Percentiles rank a stretch among this genome's conserved stretches.
These are phyloP conservation scores for Eugnorisma glareosa DNA, from an alignment of 2,888 invertebrate genomes.

Conservation along the genomic window DNA sequence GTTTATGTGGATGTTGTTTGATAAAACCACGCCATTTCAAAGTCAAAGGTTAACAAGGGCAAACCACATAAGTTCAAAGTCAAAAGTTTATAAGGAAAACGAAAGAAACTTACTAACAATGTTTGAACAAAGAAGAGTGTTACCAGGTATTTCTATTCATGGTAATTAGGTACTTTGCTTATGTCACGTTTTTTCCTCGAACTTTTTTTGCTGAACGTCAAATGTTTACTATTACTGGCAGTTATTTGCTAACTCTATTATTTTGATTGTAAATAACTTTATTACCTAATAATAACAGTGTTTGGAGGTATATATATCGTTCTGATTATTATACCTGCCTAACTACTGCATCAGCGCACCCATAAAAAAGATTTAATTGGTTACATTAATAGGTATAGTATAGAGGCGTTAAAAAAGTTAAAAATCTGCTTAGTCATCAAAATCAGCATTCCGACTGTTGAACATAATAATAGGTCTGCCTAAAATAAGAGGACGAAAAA, in stretches of 20 bases:
- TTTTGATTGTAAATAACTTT: constrained; percentile 5
- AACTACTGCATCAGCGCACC: not conserved
- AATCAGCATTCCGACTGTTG: not conserved
- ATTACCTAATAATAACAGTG: not conserved
- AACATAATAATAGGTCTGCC: not conserved
- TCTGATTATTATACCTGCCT: not conserved
- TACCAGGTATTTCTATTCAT: constrained; percentile 13
- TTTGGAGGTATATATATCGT: not conserved
- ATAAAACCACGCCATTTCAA: not conserved
- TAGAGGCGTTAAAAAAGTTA: not conserved
- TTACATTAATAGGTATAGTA: not conserved
- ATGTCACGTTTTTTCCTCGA: constrained; percentile 32
- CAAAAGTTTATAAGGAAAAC: constrained; percentile 26
- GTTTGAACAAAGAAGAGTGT: constrained; percentile 11
- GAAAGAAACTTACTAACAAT: not conserved
- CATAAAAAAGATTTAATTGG: not conserved
- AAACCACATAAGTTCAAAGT: constrained; percentile 14
- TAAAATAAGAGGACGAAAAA: not conserved
- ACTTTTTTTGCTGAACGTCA: constrained; percentile 23
- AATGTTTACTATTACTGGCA: constrained; percentile 17
- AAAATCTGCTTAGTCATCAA: not conserved
- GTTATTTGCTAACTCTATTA: constrained; percentile 18
- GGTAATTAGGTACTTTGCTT: not conserved
- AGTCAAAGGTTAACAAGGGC: not conserved
- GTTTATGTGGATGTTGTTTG: not conserved